Conservation (phyloP, 2,888 invertebrate species). For the Watsonalla cultraria region DNA sequence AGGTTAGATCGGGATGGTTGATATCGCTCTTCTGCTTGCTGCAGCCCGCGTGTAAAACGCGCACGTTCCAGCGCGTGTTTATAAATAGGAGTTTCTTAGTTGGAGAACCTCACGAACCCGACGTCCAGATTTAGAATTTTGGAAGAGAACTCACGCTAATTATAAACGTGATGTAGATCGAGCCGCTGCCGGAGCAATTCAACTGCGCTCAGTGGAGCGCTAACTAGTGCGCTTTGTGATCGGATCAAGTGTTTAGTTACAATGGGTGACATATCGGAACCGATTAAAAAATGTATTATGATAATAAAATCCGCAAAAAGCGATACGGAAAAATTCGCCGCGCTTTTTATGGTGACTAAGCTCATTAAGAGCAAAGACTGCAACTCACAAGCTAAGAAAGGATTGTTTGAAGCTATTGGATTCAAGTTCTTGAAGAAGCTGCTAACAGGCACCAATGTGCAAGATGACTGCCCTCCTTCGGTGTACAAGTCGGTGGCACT, state of each 20-base stretch:
- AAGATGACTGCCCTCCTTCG: constrained; percentile 92
- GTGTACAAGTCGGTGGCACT: constrained; percentile 95
- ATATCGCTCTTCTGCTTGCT: constrained; percentile 40
- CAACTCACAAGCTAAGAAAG: constrained; percentile 85
- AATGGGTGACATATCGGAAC: constrained; percentile 84
- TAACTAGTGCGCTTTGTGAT: constrained; percentile 65
- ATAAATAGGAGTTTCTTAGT: constrained; percentile 75
- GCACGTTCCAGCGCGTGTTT: constrained; percentile 69
- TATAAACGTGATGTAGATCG: constrained; percentile 76
- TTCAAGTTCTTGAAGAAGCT: constrained; percentile 91
- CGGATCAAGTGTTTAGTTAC: constrained; percentile 58
- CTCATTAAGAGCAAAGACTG: constrained; percentile 91
- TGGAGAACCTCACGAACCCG: constrained; percentile 74
- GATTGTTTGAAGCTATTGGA: constrained; percentile 93
- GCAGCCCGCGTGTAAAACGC: constrained; percentile 59
- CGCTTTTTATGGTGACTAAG: constrained; percentile 94
- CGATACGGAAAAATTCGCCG: constrained; percentile 95
- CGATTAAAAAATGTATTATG: constrained; percentile 90
- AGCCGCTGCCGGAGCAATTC: constrained; percentile 55
- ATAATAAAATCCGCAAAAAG: constrained; percentile 88
- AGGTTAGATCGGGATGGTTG: constrained; percentile 15
- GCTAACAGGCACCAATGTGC: constrained; percentile 85
- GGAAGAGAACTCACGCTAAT: constrained; percentile 75
- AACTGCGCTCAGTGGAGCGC: constrained; percentile 69
- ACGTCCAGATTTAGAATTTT: constrained; percentile 79